These are phyloP conservation scores for Danio albolineatus DNA, from an alignment of 2,797 vertebrate species.

Conservation along the genomic window DNA sequence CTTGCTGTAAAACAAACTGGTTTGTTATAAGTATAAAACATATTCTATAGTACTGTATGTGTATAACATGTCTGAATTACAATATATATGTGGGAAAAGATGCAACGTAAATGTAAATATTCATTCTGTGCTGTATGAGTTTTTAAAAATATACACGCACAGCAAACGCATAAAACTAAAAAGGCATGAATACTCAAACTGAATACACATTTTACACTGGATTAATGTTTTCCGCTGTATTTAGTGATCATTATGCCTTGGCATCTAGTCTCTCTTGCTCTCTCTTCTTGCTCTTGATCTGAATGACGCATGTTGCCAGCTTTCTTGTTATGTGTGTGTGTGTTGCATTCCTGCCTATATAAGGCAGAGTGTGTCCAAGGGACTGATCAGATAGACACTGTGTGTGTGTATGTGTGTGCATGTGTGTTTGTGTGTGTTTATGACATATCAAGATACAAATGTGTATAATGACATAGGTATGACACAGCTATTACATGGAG, in stretches of 20 bases:
- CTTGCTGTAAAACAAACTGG: neutral
- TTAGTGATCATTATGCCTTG: neutral
- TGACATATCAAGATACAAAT: too few species aligned
- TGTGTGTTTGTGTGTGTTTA: neutral
- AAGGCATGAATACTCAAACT: neutral
- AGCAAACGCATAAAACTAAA: neutral
- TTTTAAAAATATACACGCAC: too few species aligned
- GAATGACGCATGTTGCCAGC: constrained; percentile 46
- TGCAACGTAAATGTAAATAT: neutral
- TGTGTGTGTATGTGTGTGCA: constrained; percentile 24
- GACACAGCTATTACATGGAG: too few species aligned
- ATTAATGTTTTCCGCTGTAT: neutral
- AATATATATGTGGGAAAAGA: too few species aligned
- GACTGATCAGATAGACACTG: constrained; percentile 33
- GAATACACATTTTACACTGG: neutral
- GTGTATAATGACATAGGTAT: too few species aligned
- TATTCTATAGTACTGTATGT: too few species aligned
- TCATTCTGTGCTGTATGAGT: neutral
- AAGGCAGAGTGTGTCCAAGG: constrained; percentile 48
- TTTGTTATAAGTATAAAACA: neutral
- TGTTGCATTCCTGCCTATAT: constrained; percentile 56
- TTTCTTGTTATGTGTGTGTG: constrained; percentile 42
- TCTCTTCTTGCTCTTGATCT: constrained; percentile 3
- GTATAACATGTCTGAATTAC: too few species aligned
- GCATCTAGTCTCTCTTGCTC: neutral